Conservation (phyloP, 2,888 invertebrate genomes). For the Syritta pipiens region DNA sequence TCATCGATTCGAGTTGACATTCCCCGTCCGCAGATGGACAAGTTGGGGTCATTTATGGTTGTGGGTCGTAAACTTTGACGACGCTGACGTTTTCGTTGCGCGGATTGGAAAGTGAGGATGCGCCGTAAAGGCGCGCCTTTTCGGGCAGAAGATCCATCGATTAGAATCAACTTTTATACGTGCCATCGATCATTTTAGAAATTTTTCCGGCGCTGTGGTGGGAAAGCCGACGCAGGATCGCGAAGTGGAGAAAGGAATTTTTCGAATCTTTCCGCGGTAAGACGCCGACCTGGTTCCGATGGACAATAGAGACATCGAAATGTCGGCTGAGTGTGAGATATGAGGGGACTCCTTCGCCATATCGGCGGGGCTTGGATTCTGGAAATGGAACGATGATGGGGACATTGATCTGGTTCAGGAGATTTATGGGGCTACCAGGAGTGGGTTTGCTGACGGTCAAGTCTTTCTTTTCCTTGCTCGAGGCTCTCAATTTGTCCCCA, state of each 20-base stretch:
- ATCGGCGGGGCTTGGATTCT: too few species aligned
- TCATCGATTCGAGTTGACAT: constrained; percentile 2
- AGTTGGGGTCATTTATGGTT: constrained; percentile 64
- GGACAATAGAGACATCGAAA: constrained; percentile 6
- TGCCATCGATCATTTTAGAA: constrained; percentile 56
- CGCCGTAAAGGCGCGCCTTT: constrained; percentile 48
- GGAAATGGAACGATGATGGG: too few species aligned
- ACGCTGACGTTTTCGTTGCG: constrained; percentile 11
- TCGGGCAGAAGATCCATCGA: constrained; percentile 39
- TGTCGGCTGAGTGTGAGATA: constrained; percentile 1
- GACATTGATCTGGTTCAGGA: too few species aligned
- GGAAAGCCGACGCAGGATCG: too few species aligned
- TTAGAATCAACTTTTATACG: constrained; percentile 60
- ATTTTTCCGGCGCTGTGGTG: constrained; percentile 4
- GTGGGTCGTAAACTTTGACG: constrained; percentile 61
- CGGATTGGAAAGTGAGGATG: constrained; percentile 49
- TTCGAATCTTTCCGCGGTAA: constrained; percentile 27
- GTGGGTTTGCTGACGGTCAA: too few species aligned
- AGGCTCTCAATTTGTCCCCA: too few species aligned
- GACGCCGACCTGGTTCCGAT: constrained; percentile 2
- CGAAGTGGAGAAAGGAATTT: constrained; percentile 1
- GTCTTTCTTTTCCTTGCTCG: too few species aligned
- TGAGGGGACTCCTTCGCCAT: not conserved
- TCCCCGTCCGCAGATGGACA: constrained; percentile 46
- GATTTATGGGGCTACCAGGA: too few species aligned